Conservation (phyloP, 2,113 vertebrate species). For the Felis chaus region DNA sequence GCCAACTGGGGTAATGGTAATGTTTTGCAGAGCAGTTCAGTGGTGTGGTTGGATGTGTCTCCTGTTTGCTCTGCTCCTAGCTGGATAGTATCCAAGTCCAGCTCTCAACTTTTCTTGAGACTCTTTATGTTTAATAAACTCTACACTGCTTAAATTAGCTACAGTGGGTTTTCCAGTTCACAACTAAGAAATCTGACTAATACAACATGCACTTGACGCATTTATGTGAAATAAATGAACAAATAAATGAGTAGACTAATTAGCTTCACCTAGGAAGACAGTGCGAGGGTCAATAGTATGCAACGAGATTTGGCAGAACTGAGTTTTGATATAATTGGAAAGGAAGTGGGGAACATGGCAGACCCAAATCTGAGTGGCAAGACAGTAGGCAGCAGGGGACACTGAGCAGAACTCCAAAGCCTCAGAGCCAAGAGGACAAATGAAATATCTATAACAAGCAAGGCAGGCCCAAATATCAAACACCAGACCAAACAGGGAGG, state of each 20-base stretch:
- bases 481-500: not conserved
- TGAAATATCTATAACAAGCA: not conserved
- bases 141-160: conserved; percentile 16
- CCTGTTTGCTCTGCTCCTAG: not conserved
- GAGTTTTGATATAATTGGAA: not conserved
- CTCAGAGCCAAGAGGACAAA: not conserved
- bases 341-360: not conserved
- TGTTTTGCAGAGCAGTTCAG: not conserved
- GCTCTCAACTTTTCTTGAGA: not conserved
- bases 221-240: not conserved
- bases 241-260: not conserved
- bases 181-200: conserved; percentile 22
- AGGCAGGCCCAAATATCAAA: not conserved
- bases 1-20: not conserved
- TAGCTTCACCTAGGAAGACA: not conserved
- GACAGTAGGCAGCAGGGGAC: not conserved
- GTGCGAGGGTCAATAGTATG: not conserved
- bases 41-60: not conserved
- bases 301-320: not conserved
- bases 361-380: not conserved
- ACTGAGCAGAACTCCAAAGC: not conserved
- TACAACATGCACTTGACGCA: not conserved
- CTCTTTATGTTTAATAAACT: conserved; percentile 7
- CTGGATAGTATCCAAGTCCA: not conserved
- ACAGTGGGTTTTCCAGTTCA: not conserved